These are phyloP conservation scores for Oxyura jamaicensis DNA, from an alignment of 2,113 vertebrate genomes.

Conservation along the genomic window DNA sequence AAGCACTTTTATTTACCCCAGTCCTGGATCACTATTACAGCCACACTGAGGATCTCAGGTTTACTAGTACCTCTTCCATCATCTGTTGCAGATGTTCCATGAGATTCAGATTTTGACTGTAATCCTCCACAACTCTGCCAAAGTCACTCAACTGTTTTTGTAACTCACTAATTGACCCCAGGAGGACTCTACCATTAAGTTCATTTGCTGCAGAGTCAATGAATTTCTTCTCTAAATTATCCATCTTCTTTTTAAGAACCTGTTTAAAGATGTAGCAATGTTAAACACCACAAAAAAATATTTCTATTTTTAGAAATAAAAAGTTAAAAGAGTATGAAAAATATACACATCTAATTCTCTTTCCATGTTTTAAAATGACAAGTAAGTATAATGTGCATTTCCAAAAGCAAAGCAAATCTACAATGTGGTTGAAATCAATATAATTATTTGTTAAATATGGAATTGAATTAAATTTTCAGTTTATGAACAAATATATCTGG, in stretches of 20 bases:
- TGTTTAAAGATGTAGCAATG: constrained; percentile 38
- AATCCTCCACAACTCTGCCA: constrained; percentile 81
- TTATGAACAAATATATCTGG: neutral
- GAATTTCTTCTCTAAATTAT: constrained; percentile 76
- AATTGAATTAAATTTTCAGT: neutral
- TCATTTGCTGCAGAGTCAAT: constrained; percentile 70
- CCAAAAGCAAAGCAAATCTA: neutral
- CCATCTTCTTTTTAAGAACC: constrained; percentile 84
- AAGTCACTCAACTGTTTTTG: constrained; percentile 86
- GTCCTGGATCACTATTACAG: neutral
- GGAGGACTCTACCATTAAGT: constrained; percentile 67
- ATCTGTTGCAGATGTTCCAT: constrained; percentile 85
- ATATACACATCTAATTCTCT: neutral
- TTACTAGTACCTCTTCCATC: constrained; percentile 86
- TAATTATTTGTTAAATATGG: neutral
- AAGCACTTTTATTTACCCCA: neutral
- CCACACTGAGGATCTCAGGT: neutral
- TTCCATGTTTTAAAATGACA: neutral
- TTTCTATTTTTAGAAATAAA: neutral
- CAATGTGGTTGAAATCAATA: neutral
- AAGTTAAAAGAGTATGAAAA: neutral
- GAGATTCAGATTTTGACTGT: constrained; percentile 84
- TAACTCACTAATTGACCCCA: constrained; percentile 79
- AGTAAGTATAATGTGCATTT: neutral
- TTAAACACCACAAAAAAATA: neutral